Conservation (phyloP, 1,140 invertebrate species). For the Aphidius ervi region DNA sequence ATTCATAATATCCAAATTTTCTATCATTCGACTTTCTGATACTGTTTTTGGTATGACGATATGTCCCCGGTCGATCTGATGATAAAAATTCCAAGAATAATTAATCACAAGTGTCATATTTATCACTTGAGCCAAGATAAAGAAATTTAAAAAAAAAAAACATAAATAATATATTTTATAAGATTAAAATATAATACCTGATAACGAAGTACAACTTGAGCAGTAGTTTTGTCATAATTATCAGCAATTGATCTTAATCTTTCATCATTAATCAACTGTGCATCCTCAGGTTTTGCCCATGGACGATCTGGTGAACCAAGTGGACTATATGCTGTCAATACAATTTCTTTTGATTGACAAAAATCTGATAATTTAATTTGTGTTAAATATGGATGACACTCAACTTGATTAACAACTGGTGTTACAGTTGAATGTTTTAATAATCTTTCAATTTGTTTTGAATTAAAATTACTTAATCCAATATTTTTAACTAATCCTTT, state of each 20-base stretch:
- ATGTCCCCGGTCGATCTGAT: constrained; percentile 68
- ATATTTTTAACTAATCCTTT: constrained; percentile 73
- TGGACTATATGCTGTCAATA: constrained; percentile 69
- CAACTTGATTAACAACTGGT: constrained; percentile 75
- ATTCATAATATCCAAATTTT: constrained; percentile 58
- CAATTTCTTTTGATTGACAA: constrained; percentile 59
- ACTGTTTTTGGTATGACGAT: constrained; percentile 75
- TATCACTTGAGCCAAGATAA: neutral
- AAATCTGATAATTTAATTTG: constrained; percentile 64
- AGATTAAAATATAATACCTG: constrained; percentile 39
- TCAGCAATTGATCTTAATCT: constrained; percentile 60
- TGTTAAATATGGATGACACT: constrained; percentile 70
- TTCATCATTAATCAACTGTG: constrained; percentile 61
- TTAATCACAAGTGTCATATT: constrained; percentile 11
- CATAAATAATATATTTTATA: no score
- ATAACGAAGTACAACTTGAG: constrained; percentile 62
- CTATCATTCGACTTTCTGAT: constrained; percentile 53
- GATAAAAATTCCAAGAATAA: constrained; percentile 10
- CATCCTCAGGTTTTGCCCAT: constrained; percentile 69
- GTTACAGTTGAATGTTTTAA: constrained; percentile 63
- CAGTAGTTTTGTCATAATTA: constrained; percentile 67
- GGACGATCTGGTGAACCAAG: constrained; percentile 62
- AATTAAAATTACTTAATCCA: constrained; percentile 87
- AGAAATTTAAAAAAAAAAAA: neutral
- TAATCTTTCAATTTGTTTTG: constrained; percentile 69